Evolutionary conservation across 1,140 invertebrate species (phyloP), one percentile per base, ranked within the genome.

Genomic region (Elymnias hypermnestra): DNA sequence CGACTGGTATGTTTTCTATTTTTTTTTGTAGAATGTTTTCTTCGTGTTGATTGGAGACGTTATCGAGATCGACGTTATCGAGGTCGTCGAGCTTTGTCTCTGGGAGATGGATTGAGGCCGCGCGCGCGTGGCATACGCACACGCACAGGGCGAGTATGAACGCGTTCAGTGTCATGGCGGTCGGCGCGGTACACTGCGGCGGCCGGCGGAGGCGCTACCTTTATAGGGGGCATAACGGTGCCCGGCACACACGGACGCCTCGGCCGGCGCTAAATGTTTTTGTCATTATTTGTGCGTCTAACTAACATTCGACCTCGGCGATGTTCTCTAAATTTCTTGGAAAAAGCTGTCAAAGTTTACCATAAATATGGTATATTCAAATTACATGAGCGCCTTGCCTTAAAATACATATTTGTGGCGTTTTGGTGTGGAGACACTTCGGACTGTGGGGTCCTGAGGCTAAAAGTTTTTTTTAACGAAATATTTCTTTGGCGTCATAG

Each of bases 161-260:
- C 65, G 63, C 69, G 75, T 72, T 44, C 46, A 59, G 57, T 55
- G 63, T 72, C 79, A 83, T 83, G 64, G 57, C 60, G 38, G 53
- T 39, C 57, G 38, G 57, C 51, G 55, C 57, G 59, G 54, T 36
- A 56, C 43, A 75, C 65, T 79, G 55, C 39, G 47, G 60, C 53
- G 52, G 55, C 28, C 50, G 51, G 50, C 40, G 26, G 55, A 43
- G 46, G 38, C 39, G 33, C 42, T 36, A 36, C 70, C 50, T 78
- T 72, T 83, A 83, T 83, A 83, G 54, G 43, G 29, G 17, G 26
- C 39, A 46, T 83, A 83, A 83, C 79, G 79, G 79, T 81, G 50
- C 41, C 40, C 26, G 23, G 14, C 50, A 35, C 45, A 45, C 22
- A 49, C 33, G 48, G 42, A 37, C 40, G 23, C 23, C 33, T 14